Base-by-base conservation (phyloP, 2,797 vertebrate genomes). In the Hephaestus fuliginosus region DNA sequence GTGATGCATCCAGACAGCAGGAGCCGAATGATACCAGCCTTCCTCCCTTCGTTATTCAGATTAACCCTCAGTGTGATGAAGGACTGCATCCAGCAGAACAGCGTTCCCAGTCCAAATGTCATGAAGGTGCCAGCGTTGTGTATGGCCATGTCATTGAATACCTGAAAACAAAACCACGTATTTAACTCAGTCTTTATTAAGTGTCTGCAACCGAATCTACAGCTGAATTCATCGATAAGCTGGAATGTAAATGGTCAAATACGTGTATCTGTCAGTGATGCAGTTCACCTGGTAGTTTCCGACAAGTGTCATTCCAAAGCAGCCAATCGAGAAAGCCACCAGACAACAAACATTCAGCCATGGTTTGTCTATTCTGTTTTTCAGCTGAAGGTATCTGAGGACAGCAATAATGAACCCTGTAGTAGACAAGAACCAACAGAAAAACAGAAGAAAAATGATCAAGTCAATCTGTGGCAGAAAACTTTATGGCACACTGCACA, bases 21-120 rank as follows among this genome's bases (percentile, higher is more conserved):
- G n/a, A 98, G 96, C 9, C 98, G 96, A 0, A 94, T 69, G 73
- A 97, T 90, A 2, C 95, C 96, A 0, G 80, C 92, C 84, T 78
- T 95, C 84, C 90, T 92, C 3, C 97, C 97, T 91, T 98, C 97
- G 0, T 97, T 97, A 87, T 95, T 95, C 74, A 98, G 90, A 90
- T 98, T 96, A 56, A 96, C 96, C 84, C 92, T 97, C 84, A 98
- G 92, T 0, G 97, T 98, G 88, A 98, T 68, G 22, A 93, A 94
- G n/a, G 97, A 96, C 92, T 99, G 97, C 72, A 97, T 88, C 98
- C 97, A 99, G 93, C 97, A 99, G 1, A 95, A 97, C 83, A 97
- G 0, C 0, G 93, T 96, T 22, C 97, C 98, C 20, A 97, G 93
- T 3, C 96, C 97, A 71, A 99, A 98, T 7, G 97, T 95, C 95